Base-by-base conservation (phyloP, 2,797 vertebrate species). In the Chloroceryle amazona region DNA sequence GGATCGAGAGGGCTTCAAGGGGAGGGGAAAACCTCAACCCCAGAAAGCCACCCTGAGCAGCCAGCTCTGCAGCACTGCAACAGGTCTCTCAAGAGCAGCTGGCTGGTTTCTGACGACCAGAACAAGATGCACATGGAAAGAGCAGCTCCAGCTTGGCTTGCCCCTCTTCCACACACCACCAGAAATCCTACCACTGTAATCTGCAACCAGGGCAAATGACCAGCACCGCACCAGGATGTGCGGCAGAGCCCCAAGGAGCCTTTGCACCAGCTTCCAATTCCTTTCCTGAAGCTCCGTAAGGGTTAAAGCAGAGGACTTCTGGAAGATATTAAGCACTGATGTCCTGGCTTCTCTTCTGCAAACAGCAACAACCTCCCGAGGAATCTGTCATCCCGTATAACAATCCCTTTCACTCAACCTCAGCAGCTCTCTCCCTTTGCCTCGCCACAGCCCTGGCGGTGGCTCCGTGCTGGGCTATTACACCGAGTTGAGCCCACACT, bases 291-390 rank as follows among this genome's bases (percentile, higher is more conserved):
- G 76, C 66, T 82, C 61, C 7, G 9, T 1, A 94, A 79, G 96
- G 91, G 90, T 95, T 97, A 95, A 95, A 72, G 71, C 49, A 7
- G 51, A 74, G 44, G 70, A 85, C 70, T 92, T 93, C 86, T 87
- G 90, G 90, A 95, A 91, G 90, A 93, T 33, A 94, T 80, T 86
- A 96, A 66, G 86, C 68, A 11, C 86, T 37, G 78, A 88, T 78
- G 90, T 65, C 95, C 95, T 95, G 96, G 94, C 95, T 96, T 80
- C 71, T 78, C 78, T 84, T 88, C 93, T 78, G 81, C 73, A 91
- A 93, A 70, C 90, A 91, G 90, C 92, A 96, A 72, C 84, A 61
- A 47, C 89, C 96, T 96, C 94, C 94, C 60, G 93, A 94, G 94
- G 89, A 93, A 96, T 92, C 92, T 86, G 92, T 96, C 93, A 81